A percentile compares a stretch with the other conserved stretches of the same genome.
Evolutionary conservation across 2,797 vertebrate species (phyloP).

Genomic region (Oreochromis mossambicus): DNA sequence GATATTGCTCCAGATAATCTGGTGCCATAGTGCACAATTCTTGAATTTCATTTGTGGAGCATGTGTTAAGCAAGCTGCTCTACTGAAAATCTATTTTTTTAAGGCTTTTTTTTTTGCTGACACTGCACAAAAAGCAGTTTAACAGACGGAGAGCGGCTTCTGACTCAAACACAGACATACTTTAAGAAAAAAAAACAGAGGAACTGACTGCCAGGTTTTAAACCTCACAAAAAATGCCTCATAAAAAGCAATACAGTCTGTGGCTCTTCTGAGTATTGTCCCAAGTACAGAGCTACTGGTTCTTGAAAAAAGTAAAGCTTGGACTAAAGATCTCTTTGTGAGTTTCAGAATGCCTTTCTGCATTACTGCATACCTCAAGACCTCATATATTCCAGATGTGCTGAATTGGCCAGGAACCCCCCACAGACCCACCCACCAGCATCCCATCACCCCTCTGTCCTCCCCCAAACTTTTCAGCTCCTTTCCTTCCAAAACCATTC

Average conservation of each 20-base stretch:
- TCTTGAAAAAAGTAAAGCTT: slow-evolving; percentile 48
- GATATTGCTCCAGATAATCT: neutral
- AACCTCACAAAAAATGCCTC: slow-evolving; percentile 56
- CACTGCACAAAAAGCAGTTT: neutral
- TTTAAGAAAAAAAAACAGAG: slow-evolving; percentile 2
- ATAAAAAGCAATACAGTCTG: slow-evolving; percentile 65
- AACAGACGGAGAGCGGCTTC: neutral
- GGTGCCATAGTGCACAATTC: neutral
- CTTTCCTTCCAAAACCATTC: slow-evolving; percentile 21
- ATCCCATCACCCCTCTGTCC: slow-evolving; percentile 14
- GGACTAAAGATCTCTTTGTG: slow-evolving; percentile 79
- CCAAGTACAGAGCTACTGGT: slow-evolving; percentile 68
- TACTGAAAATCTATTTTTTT: neutral
- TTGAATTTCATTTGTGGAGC: neutral
- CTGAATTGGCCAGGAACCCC: slow-evolving; percentile 67
- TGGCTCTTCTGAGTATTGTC: slow-evolving; percentile 65
- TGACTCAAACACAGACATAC: slow-evolving; percentile 1
- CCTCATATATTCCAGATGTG: slow-evolving; percentile 87
- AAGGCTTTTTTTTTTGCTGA: neutral
- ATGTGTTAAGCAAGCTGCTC: neutral
- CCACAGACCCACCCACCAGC: slow-evolving; percentile 1
- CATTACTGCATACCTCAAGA: slow-evolving; percentile 83
- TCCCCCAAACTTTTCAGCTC: slow-evolving; percentile 36
- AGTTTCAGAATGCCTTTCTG: slow-evolving; percentile 79
- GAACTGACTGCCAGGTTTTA: slow-evolving; percentile 26